Evolutionary conservation across 2,888 invertebrate species (phyloP).

Genomic region (Cheilosia grossa): DNA sequence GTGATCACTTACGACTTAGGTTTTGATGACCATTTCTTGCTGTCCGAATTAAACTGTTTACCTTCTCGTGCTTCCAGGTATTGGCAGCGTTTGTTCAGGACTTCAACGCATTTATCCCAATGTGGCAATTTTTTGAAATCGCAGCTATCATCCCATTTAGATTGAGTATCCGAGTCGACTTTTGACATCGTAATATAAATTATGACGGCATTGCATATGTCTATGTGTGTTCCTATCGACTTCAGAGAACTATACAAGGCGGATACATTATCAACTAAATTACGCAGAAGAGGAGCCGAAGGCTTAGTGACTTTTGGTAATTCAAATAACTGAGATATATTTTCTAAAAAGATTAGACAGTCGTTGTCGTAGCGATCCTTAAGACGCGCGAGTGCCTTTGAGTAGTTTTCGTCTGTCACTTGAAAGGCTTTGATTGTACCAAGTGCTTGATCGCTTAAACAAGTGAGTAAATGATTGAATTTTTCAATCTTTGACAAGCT

Average conservation of each 20-base stretch:
- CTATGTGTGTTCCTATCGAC: neutral
- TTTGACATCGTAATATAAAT: constrained; percentile 24
- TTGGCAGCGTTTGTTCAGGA: constrained; percentile 20
- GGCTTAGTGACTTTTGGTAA: neutral
- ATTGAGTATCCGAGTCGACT: constrained; percentile 17
- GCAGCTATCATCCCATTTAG: constrained; percentile 25
- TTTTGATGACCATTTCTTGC: constrained; percentile 1
- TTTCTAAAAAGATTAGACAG: constrained; percentile 29
- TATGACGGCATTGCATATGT: constrained; percentile 21
- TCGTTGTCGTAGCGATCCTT: constrained; percentile 41
- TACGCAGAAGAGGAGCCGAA: constrained; percentile 2
- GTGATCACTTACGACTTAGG: neutral
- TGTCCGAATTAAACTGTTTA: neutral
- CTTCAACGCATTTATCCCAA: neutral
- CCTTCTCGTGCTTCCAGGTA: constrained; percentile 18
- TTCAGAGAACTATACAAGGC: constrained; percentile 23
- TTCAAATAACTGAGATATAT: constrained; percentile 22
- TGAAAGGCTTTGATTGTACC: constrained; percentile 36
- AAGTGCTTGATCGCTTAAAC: constrained; percentile 18
- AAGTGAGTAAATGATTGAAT: constrained; percentile 49
- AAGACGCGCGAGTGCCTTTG: constrained; percentile 9
- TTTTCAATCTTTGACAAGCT: constrained; percentile 47
- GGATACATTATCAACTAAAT: constrained; percentile 20
- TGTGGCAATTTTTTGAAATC: neutral
- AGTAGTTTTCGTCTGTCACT: constrained; percentile 32